phyloP scores from a whole-genome alignment of 1,140 invertebrate species.

The Scaptomyza graminum region DNA sequence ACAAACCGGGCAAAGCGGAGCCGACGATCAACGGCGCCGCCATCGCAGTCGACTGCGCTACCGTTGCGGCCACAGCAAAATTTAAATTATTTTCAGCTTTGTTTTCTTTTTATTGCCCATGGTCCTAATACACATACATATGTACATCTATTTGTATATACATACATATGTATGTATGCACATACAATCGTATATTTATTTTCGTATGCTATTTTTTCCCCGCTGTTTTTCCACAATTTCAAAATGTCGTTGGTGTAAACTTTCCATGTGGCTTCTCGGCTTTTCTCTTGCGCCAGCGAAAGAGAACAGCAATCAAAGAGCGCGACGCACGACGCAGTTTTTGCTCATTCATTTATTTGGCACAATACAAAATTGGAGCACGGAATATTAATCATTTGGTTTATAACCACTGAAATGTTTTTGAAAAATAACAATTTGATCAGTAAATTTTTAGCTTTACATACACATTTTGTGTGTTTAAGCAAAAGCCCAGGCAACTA shows the following conservation, averaged over 20 bases:
- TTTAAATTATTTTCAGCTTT: conserved; percentile 80
- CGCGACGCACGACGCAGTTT: not conserved
- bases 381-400: not conserved
- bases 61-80: conserved; percentile 51
- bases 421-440: not conserved
- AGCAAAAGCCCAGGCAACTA: not conserved
- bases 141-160: not conserved
- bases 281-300: conserved; percentile 11
- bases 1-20: conserved; percentile 50
- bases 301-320: conserved; percentile 19
- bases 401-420: too few species aligned
- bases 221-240: conserved; percentile 45
- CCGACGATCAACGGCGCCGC: conserved; percentile 37
- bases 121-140: conserved; percentile 12
- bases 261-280: conserved; percentile 39
- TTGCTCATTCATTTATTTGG: not conserved
- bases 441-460: not conserved
- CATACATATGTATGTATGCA: not conserved
- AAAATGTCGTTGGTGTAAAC: conserved; percentile 48
- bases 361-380: not conserved
- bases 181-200: conserved; percentile 61
- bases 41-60: conserved; percentile 33
- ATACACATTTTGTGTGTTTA: conserved; percentile 4
- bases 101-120: conserved; percentile 70
- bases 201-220: conserved; percentile 67